Evolutionary conservation across 2,797 vertebrate genomes (phyloP).

Genomic region (Enteromius unitaeniatus): DNA sequence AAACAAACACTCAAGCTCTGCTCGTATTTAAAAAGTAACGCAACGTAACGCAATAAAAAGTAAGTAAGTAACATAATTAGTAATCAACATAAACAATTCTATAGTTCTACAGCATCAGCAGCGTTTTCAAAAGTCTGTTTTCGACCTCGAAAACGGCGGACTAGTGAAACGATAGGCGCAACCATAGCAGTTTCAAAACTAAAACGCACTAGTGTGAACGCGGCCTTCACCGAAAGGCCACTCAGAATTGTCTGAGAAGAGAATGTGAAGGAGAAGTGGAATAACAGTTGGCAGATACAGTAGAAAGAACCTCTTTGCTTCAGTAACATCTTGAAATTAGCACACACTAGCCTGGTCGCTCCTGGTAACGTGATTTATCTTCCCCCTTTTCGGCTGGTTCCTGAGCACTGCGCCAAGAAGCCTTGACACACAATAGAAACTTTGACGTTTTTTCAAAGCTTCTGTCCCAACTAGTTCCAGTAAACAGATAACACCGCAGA

Average conservation of each 20-base stretch:
- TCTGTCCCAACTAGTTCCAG: slow-evolving; percentile 54
- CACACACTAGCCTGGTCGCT: slow-evolving; percentile 59
- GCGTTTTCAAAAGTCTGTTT: too few relatives aligned
- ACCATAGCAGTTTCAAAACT: too few relatives aligned
- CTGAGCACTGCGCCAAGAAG: slow-evolving; percentile 55
- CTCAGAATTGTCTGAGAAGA: neutral
- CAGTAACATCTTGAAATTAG: slow-evolving; percentile 45
- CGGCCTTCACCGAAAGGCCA: neutral
- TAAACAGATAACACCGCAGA: slow-evolving; percentile 71
- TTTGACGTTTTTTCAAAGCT: slow-evolving; percentile 46
- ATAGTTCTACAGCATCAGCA: too few relatives aligned
- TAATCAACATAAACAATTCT: too few relatives aligned
- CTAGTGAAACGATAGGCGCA: too few relatives aligned
- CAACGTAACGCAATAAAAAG: too few relatives aligned
- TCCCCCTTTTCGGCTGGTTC: slow-evolving; percentile 65
- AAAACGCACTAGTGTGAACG: too few relatives aligned
- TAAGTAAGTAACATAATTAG: too few relatives aligned
- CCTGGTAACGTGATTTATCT: slow-evolving; percentile 78
- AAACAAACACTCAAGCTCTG: too few relatives aligned
- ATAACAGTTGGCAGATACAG: slow-evolving; percentile 1
- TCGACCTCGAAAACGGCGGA: too few relatives aligned
- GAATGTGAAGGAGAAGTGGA: neutral
- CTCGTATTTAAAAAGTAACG: too few relatives aligned
- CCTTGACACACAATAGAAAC: slow-evolving; percentile 70
- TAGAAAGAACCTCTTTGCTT: slow-evolving; percentile 24